phyloP scores from a whole-genome alignment of 2,888 invertebrate genomes.

The Scaptodrosophila latifasciaeformis region DNA sequence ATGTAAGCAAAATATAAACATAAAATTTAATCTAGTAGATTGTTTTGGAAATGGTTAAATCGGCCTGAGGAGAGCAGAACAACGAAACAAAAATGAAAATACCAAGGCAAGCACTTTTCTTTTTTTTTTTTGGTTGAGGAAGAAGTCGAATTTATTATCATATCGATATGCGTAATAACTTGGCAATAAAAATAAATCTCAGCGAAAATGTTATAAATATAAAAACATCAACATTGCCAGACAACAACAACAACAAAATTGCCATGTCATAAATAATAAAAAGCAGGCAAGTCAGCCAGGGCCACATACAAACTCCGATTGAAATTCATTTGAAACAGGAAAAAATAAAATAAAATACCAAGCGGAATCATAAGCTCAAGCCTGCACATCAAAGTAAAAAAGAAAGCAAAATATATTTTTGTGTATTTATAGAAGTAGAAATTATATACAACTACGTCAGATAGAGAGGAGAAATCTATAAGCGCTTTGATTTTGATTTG shows the following conservation, averaged over 20 bases:
- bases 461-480: slow-evolving; percentile 43
- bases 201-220: slow-evolving; percentile 61
- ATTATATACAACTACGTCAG: too few relatives aligned
- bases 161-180: slow-evolving; percentile 69
- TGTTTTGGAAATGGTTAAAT: too few relatives aligned
- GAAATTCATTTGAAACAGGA: slow-evolving; percentile 51
- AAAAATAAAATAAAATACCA: slow-evolving; percentile 7
- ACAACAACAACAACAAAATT: neutral
- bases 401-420: too few relatives aligned
- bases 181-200: slow-evolving; percentile 69
- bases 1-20: slow-evolving; percentile 38
- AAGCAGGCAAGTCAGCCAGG: too few relatives aligned
- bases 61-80: too few relatives aligned
- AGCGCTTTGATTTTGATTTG: slow-evolving; percentile 11
- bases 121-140: too few relatives aligned
- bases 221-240: slow-evolving; percentile 34
- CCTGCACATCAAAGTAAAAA: slow-evolving; percentile 13
- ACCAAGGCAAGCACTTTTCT: slow-evolving; percentile 34
- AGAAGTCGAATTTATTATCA: slow-evolving; percentile 54
- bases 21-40: slow-evolving; percentile 59
- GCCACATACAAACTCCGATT: slow-evolving; percentile 44
- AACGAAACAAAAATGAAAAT: too few relatives aligned
- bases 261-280: slow-evolving; percentile 56
- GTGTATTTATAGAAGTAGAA: too few relatives aligned
- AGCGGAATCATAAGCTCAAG: neutral